phyloP scores from a whole-genome alignment of 2,797 vertebrate species.

The Tamandua tetradactyla region DNA sequence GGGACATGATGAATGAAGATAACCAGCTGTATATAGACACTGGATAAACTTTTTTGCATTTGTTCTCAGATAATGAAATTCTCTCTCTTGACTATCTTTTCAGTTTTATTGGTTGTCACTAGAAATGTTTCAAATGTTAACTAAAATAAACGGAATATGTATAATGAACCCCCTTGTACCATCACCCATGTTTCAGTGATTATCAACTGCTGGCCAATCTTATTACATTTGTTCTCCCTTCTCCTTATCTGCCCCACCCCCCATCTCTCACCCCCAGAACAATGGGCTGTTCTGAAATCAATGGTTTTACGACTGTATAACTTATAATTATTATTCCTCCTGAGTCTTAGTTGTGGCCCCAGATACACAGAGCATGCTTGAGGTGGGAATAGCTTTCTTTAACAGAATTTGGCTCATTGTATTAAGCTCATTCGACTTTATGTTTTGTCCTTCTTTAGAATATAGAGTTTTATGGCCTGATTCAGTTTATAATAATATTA shows the following conservation, averaged over 20 bases:
- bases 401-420: slow-evolving; percentile 35
- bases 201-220: background rate
- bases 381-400: slow-evolving; percentile 32
- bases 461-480: background rate
- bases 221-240: background rate
- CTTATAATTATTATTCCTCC: slow-evolving; percentile 28
- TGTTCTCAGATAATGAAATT: slow-evolving; percentile 28
- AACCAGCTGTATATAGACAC: background rate
- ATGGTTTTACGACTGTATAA: slow-evolving; percentile 22
- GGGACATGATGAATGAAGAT: background rate
- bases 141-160: background rate
- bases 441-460: background rate
- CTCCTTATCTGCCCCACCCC: background rate
- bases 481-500: background rate
- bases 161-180: background rate
- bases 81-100: slow-evolving; percentile 28
- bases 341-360: background rate
- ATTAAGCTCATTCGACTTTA: slow-evolving; percentile 28
- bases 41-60: background rate
- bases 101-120: background rate
- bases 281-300: slow-evolving; percentile 27
- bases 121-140: background rate
- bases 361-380: slow-evolving; percentile 25
- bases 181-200: background rate
- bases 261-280: background rate